Evolutionary conservation across 2,888 invertebrate genomes (phyloP), one percentile per base, ranked within the genome.

Genomic region (Drosophila putrida): DNA sequence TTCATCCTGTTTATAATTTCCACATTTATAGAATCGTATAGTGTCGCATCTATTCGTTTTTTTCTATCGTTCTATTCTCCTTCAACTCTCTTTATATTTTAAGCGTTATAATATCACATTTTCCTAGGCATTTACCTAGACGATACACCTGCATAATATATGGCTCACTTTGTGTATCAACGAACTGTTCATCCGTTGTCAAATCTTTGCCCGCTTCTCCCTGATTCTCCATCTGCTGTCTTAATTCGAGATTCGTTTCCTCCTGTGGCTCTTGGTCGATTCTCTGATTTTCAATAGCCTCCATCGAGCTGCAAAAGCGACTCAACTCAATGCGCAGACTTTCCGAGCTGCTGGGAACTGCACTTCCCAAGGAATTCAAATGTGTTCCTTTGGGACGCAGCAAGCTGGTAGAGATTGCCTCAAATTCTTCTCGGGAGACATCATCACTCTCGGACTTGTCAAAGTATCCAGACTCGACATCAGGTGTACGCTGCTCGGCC

Each of bases 371-470:
- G 1, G 31, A 31, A 9, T n/a, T 15, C 10, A 55, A 25, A n/a
- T 43, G 54, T 1, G 10, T 2, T 5, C 3, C 54, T 1, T 15
- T 57, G 9, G 49, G 62, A 0, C 59, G 50, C 0, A 41, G 62
- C 62, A 59, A 6, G 33, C 50, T 35, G 41, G 51, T 27, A 10
- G 63, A 36, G 6, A 77, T 65, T 3, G 77, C 75, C 6, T 87
- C 89, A 51, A 77, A 79, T 20, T 90, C 90, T 13, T 90, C 90
- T n/a, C 88, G 82, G 0, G 90, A 90, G 20, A 80, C 73, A 62
- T 90, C 90, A 46, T 90, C 90, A 31, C 89, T 89, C 60, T 90
- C 91, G 39, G 91, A 91, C 38, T 88, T 90, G 41, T 90, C 90
- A 58, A 90, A 90, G 47, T 89, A 91, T 1, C 90, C 91, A 0